Evolutionary conservation across 2,888 invertebrate species (phyloP), one percentile per base, ranked within the genome.

Genomic region (Leptinotarsa haldemani): DNA sequence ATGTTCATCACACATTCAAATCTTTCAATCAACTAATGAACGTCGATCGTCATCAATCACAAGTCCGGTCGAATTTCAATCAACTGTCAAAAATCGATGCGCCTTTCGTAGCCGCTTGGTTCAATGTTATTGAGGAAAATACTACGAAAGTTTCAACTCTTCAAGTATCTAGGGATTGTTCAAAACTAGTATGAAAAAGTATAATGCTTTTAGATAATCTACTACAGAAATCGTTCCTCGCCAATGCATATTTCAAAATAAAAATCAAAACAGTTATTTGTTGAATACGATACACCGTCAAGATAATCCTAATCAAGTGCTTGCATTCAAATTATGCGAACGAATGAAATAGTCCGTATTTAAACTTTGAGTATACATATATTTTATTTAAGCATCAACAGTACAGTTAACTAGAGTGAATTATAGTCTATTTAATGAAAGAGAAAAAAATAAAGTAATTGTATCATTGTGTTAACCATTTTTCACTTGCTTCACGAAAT

Each of bases 371-470:
- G 16, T 50, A 53, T 25, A 48, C 50, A 52, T 53, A 48, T 53
- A 53, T 67, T 67, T 52, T 16, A 53, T 53, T 67, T 12, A 53
- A 61, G 16, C 40, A 61, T 61, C 61, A 61, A 5, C 30, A 30
- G 50, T 66, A 74, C 74, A 61, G 74, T 74, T 74, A 77, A 64
- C 69, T 50, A n/a, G 47, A 40, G 69, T 25, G 53, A 71, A 77
- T 75, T 75, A 77, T 75, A 65, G 71, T 65, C 30, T 48, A 52
- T 71, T 75, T 77, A 75, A 77, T 75, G 69, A 70, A 69, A 65
- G 74, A 40, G 30, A 40, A 74, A 77, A 77, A 74, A 73, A 75
- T 77, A 73, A 71, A 67, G 68, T 58, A 75, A 75, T 77, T 71
- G 68, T 77, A 77, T 74, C 74, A 73, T 70, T 74, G 69, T 71